Evolutionary conservation across 2,888 invertebrate species (phyloP), one percentile per base, ranked within the genome.

Genomic region (Scrobipalpa atriplicella): DNA sequence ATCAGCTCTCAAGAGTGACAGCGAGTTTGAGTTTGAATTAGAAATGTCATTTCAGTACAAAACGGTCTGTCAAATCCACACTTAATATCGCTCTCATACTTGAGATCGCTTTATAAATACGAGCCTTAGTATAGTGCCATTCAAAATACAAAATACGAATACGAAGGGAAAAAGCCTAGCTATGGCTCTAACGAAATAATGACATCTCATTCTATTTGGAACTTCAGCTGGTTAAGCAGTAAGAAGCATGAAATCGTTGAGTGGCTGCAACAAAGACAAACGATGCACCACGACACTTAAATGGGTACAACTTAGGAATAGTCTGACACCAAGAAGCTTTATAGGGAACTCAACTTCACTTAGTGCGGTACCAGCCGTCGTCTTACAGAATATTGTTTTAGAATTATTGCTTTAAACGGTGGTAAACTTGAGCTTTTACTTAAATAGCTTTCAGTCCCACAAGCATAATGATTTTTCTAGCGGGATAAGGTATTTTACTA

Each of bases 281-380:
- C 61, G 60, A 60, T 64, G 67, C 64, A 61, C 43, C 52, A 58
- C 36, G 21, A 51, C 51, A 64, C 58, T 51, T 63, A 61, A 61
- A 61, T 64, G 64, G 64, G 41, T 41, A 67, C 61, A 62, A 68
- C 47, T 66, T 68, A 51, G 47, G 60, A 65, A 65, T 58, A 65
- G 47, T 62, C 56, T 19, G 51, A 47, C 58, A 56, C 47, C 39
- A 41, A n/a, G 21, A 43, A 52, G 41, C 65, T 65, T 65, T 65
- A 60, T 60, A 36, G 60, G n/a, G 13, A 36, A 47, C 29, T 60
- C 16, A 21, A 21, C 54, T 21, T 7, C 18, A 54, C 21, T 21
- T 54, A 29, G 47, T n/a, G 47, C 16, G n/a, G 16, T n/a, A 47
- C 47, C 47, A 47, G 16, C 18, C 18, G 21, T n/a, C 16, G 11